Base-by-base conservation (phyloP, 30 jellyfish, hydroid and myxozoan species). In the Aurelia aurita region DNA sequence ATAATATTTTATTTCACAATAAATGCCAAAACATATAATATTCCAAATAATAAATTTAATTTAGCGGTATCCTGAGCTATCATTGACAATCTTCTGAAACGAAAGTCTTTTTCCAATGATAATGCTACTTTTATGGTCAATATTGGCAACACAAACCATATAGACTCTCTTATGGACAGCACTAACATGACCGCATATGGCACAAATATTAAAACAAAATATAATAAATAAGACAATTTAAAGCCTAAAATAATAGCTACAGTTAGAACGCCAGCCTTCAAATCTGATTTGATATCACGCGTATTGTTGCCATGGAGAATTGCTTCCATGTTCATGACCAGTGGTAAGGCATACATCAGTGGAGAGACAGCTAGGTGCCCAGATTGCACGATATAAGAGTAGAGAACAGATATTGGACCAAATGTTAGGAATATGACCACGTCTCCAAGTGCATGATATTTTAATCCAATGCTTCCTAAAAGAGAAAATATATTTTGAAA, bases 371-470 rank as follows among this genome's bases (percentile, higher is more conserved):
- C 47, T 5, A 87, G 62, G 12, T 51, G 81, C 32, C 89, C 84
- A 19, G 93, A 72, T 51, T 93, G 98, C 18, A 80, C 97, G 32
- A 77, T 74, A 77, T 74, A 93, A 16, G 98, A 64, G 20, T 64
- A 93, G 29, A 93, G 62, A 20, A 93, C 98, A 0, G 91, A 80
- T 2, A 88, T 46, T 27, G 98, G 98, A 1, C 98, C 98, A 87
- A 93, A 93, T 60, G 89, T 78, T 3, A 93, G 84, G 85, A 89
- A 54, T n/a, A 93, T 88, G 62, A 88, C 93, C 1, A 87, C 29
- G 27, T 93, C 98, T 15, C 98, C 98, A 43, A 87, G 93, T 15
- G 97, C 98, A 35, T 81, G 74, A 62, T 93, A 93, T 85, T 93
- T 93, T 51, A 93, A 47, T 4, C 95, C 97, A 46, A 93, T 74